These are phyloP conservation scores for Rhagium mordax DNA, from an alignment of 2,888 invertebrate species.

Conservation along the genomic window DNA sequence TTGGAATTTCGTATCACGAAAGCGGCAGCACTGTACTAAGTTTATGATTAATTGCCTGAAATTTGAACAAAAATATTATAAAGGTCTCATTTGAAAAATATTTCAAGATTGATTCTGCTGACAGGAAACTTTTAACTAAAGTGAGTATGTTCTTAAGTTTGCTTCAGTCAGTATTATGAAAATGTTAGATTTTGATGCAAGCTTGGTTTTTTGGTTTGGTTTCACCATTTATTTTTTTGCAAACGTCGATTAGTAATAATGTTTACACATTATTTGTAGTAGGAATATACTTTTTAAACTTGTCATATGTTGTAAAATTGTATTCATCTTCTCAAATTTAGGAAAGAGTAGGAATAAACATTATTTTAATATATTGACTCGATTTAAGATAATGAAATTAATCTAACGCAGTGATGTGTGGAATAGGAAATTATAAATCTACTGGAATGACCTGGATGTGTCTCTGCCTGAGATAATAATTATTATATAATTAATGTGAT, in stretches of 20 bases:
- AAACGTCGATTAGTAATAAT: too few relatives aligned
- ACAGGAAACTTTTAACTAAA: neutral
- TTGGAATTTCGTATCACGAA: conserved; percentile 37
- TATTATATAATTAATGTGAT: neutral
- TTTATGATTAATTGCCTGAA: conserved; percentile 45
- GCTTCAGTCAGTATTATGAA: neutral
- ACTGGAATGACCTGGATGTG: neutral
- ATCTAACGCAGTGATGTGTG: too few relatives aligned
- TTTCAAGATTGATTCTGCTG: neutral
- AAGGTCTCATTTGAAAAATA: conserved; percentile 6
- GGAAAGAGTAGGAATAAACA: too few relatives aligned
- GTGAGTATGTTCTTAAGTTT: neutral
- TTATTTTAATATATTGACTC: too few relatives aligned
- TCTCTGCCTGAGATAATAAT: neutral
- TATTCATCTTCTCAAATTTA: too few relatives aligned
- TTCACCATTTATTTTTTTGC: too few relatives aligned
- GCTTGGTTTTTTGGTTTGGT: neutral
- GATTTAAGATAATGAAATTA: too few relatives aligned
- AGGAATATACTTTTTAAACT: too few relatives aligned
- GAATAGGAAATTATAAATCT: neutral
- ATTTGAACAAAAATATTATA: conserved; percentile 14
- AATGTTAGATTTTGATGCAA: neutral
- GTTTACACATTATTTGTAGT: too few relatives aligned
- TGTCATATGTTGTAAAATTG: too few relatives aligned
- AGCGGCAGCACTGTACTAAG: conserved; percentile 21